These are phyloP conservation scores for Marronus borbonicus DNA, from an alignment of 2,888 invertebrate species.

Conservation along the genomic window DNA sequence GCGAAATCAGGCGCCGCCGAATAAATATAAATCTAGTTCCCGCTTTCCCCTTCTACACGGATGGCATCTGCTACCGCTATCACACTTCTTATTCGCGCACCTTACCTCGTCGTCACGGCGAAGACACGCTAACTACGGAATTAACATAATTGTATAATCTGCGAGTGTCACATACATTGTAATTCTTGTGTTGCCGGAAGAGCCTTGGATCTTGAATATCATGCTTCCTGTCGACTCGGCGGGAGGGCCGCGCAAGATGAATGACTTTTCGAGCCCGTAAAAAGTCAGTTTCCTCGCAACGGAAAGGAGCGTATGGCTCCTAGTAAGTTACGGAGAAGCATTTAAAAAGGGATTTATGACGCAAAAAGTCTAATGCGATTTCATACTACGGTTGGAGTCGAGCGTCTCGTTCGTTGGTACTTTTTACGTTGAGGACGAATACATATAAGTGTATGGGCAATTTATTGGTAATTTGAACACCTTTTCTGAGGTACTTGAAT, in stretches of 20 bases:
- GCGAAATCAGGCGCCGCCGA: conserved; percentile 9
- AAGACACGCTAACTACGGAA: conserved; percentile 32
- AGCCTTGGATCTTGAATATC: conserved; percentile 58
- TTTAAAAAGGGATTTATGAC: conserved; percentile 64
- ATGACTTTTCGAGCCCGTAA: conserved; percentile 60
- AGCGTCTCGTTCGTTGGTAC: no score
- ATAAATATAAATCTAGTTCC: conserved; percentile 18
- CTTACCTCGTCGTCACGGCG: neutral
- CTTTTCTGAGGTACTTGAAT: no score
- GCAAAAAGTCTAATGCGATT: conserved; percentile 60
- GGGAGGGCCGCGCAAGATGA: conserved; percentile 59
- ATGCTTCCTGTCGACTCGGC: conserved; percentile 61
- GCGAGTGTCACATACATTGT: conserved; percentile 44
- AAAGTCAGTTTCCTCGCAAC: conserved; percentile 40
- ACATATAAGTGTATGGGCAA: no score
- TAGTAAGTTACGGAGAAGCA: conserved; percentile 58
- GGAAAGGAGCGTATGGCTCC: conserved; percentile 33
- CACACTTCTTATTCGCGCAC: conserved; percentile 4
- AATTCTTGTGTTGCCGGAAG: conserved; percentile 57
- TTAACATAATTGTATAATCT: conserved; percentile 45
- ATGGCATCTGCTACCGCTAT: neutral
- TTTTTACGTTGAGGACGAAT: no score
- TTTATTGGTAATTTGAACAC: no score
- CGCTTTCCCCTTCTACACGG: neutral
- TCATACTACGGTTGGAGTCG: conserved; percentile 49